Base-by-base conservation (phyloP, 2,888 invertebrate genomes). In the Caenorhabditis sinica region DNA sequence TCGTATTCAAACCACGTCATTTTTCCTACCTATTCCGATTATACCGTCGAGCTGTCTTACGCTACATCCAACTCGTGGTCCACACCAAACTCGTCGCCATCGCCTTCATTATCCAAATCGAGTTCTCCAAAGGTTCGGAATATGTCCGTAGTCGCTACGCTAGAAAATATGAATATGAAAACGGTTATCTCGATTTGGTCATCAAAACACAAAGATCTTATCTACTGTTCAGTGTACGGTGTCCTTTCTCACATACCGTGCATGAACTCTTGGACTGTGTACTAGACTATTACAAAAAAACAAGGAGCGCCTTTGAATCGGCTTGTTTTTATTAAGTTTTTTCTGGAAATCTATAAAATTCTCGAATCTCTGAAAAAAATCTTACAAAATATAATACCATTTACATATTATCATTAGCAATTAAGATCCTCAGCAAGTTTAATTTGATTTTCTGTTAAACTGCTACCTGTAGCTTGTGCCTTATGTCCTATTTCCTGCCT, bases 71-170 rank as follows among this genome's bases (percentile, higher is more conserved):
- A 40, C 33, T 68, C 73, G 61, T 74, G 68, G 23, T 51, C 51
- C 17, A 53, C 81, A 20, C 66, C 80, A 8, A 68, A 73, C 60
- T 51, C 66, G 4, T 53, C 81, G 9, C 74, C 81, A 40, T 68
- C 74, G 5, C 73, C 73, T n/a, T 73, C 80, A 20, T 49, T 80
- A 60, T 73, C 80, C 1, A 58, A 72, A 58, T 51, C 68, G 5
- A 72, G 49, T 65, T 49, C 81, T 13, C 81, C 81, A 30, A 74
- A 81, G 81, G 81, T 81, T 68, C 40, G 81, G 51, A 33, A 60
- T 40, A 43, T 33, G 15, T 60, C 5, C 56, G 53, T 61, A 49
- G 17, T 53, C 36, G 40, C 43, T 17, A 40, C 28, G 28, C 25
- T 56, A 56, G 63, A 30, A 36, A 71, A 60, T 45, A 60, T 40